A percentile compares a stretch with the other conserved stretches of the same genome.
Evolutionary conservation across 2,113 vertebrate genomes (phyloP).

Genomic region (Beaufortia kweichowensis): DNA sequence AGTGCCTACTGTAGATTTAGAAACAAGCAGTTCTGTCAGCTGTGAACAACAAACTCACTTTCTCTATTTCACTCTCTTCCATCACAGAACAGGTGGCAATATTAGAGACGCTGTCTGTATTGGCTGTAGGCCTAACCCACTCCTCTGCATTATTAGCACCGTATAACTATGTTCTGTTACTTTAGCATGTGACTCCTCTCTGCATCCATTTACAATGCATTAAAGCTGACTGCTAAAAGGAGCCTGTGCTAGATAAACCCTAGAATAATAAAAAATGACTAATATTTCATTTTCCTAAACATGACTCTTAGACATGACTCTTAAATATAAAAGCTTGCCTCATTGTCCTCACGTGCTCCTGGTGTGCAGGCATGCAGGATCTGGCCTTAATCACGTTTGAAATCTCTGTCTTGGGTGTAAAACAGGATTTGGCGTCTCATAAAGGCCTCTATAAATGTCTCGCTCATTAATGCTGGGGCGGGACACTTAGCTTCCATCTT

Average conservation of each 20-base stretch:
- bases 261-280: background rate
- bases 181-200: slow-evolving; percentile 3
- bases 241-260: background rate
- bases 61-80: slow-evolving; percentile 33
- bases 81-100: slow-evolving; percentile 48
- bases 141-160: slow-evolving; percentile 42
- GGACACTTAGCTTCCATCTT: slow-evolving; percentile 62
- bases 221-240: background rate
- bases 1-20: background rate
- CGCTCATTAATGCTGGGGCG: slow-evolving; percentile 55
- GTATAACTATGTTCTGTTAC: background rate
- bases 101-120: background rate
- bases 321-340: too few relatives aligned
- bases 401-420: slow-evolving; percentile 52
- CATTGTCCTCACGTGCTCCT: background rate
- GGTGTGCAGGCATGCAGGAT: slow-evolving; percentile 1
- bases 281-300: background rate
- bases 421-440: slow-evolving; percentile 53
- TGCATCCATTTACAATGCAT: slow-evolving; percentile 20
- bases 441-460: slow-evolving; percentile 53
- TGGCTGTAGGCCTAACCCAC: slow-evolving; percentile 17
- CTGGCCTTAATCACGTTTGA: slow-evolving; percentile 48
- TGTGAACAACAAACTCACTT: background rate
- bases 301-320: too few relatives aligned
- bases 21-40: background rate